Evolutionary conservation across 2,113 vertebrate genomes (phyloP).

Genomic region (Mus spicilegus): DNA sequence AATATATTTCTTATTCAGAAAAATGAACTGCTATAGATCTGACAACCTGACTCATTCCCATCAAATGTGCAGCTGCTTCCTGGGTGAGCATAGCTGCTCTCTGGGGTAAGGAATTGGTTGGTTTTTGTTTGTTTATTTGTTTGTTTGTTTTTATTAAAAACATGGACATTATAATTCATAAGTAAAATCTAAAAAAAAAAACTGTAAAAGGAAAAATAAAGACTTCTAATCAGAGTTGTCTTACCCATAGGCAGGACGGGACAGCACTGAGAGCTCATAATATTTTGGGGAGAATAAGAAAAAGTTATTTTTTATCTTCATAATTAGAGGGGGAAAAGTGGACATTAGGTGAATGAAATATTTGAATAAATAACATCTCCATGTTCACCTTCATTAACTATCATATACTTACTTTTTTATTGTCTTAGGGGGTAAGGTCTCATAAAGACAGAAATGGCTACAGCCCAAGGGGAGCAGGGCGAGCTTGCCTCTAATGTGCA

Average conservation of each 20-base stretch:
- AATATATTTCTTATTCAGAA: not conserved
- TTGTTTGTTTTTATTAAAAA: not conserved
- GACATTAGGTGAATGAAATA: slow-evolving; percentile 14
- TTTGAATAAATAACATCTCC: not conserved
- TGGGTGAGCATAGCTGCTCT: not conserved
- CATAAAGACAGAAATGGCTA: not conserved
- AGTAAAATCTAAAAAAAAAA: not conserved
- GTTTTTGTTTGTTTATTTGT: too few species aligned
- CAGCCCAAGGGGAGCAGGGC: not conserved
- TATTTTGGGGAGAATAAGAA: not conserved
- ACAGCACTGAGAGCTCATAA: not conserved
- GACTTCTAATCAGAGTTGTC: not conserved
- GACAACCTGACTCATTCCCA: not conserved
- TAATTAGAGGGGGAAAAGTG: not conserved
- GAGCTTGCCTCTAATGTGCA: slow-evolving; percentile 19
- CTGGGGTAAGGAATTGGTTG: not conserved
- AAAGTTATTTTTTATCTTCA: slow-evolving; percentile 10
- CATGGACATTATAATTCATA: slow-evolving; percentile 25
- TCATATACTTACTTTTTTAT: not conserved
- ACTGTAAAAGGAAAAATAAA: not conserved
- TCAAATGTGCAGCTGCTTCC: not conserved
- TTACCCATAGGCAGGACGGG: not conserved
- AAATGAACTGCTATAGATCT: not conserved
- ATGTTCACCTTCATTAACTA: not conserved
- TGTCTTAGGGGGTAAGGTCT: not conserved